Conservation (phyloP, 2,888 invertebrate species). For the Cheiracanthium punctorium region DNA sequence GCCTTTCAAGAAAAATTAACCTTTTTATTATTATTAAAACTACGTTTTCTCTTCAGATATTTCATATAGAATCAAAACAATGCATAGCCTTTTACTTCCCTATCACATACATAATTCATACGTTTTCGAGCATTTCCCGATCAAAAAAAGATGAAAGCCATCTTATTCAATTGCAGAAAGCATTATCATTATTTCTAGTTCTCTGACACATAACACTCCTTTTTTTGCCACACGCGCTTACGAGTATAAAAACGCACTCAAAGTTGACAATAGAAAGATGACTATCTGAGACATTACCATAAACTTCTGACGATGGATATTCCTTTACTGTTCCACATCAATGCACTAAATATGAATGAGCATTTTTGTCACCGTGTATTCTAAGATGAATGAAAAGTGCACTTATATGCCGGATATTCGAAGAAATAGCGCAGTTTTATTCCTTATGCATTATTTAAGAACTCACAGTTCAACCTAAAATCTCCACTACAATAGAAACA, state of each 20-base stretch:
- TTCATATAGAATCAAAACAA: too few species aligned
- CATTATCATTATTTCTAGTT: background rate
- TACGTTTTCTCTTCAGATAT: too few species aligned
- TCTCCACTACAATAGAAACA: too few species aligned
- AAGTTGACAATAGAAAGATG: background rate
- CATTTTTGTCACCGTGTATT: background rate
- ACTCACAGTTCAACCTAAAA: too few species aligned
- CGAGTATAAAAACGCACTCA: background rate
- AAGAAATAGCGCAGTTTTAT: background rate
- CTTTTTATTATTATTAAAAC: too few species aligned
- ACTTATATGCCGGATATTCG: background rate
- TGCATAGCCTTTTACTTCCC: too few species aligned
- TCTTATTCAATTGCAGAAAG: background rate
- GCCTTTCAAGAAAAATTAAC: too few species aligned
- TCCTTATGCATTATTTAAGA: conserved; percentile 4
- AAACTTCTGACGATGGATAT: background rate
- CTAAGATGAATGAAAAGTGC: background rate
- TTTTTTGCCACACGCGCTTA: too few species aligned
- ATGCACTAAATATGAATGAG: background rate
- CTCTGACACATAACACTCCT: background rate
- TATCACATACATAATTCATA: background rate
- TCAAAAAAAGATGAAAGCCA: background rate
- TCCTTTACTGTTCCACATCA: background rate
- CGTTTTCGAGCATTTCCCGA: background rate
- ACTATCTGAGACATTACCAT: background rate